Base-by-base conservation (phyloP, 2,113 vertebrate species). In the Aegithalos caudatus region DNA sequence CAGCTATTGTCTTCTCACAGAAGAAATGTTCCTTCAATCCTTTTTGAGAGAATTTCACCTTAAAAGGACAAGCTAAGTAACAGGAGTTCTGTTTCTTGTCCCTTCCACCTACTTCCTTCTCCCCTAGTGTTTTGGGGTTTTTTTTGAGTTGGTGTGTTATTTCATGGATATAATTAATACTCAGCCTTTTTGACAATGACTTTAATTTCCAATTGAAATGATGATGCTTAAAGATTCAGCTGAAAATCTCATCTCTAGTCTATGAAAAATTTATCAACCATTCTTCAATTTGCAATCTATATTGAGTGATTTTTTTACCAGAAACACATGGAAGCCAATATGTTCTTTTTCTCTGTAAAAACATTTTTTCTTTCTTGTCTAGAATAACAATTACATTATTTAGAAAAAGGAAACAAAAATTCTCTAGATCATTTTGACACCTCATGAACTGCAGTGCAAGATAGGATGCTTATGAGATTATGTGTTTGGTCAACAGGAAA, bases 151-250 rank as follows among this genome's bases (percentile, higher is more conserved):
- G 61, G 14, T 38, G 3, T 73, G 11, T 54, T 47, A 18, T 23
- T 81, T 60, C 53, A 82, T 4, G 5, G n/a, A 11, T 44, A 24
- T 10, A 91, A 31, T 6, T 79, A 57, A 24, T 22, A 65, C 7
- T 78, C 37, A 50, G 5, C 42, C 14, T 2, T 78, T 66, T 61
- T 5, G 2, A 64, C 6, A 69, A 11, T 0, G 0, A 62, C 12
- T 84, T 62, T 60, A 51, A 67, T 42, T 82, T 92, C 19, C 51
- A 64, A 13, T 57, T 94, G 40, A 71, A 51, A 67, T 71, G 19
- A 14, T 27, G 38, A 74, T 27, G 10, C 14, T 64, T 81, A 38
- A 87, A 81, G 45, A 53, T 74, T 71, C n/a, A 81, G 10, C 16
- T 84, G 28, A 20, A 81, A 42, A 57, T 56, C 48, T 83, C 58